Conservation (phyloP, 2,888 invertebrate genomes). For the Plagiodera versicolora region DNA sequence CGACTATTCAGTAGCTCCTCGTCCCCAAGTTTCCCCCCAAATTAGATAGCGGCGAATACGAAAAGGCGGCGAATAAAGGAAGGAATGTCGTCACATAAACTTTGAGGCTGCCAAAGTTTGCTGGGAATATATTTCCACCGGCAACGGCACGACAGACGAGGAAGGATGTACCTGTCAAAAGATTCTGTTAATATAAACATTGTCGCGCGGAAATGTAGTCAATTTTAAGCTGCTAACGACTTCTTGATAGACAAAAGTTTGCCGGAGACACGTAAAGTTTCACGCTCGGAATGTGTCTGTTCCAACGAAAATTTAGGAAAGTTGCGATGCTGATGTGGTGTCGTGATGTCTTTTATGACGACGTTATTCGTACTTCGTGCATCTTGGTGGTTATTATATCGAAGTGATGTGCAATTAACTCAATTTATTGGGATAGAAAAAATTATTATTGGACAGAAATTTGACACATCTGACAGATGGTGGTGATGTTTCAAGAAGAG, state of each 20-base stretch:
- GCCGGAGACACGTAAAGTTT: conserved; percentile 3
- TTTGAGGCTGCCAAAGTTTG: neutral
- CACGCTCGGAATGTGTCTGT: neutral
- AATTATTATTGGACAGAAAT: too few species aligned
- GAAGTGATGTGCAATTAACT: too few species aligned
- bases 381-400: too few species aligned
- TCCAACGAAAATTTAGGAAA: neutral
- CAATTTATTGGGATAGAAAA: too few species aligned
- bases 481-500: too few species aligned
- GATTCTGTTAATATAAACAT: conserved; percentile 19
- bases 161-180: conserved; percentile 4
- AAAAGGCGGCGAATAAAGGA: neutral
- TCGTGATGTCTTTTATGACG: too few species aligned
- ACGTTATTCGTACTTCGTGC: too few species aligned
- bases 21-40: conserved; percentile 13
- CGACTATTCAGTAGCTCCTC: conserved; percentile 12
- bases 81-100: neutral
- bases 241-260: conserved; percentile 25
- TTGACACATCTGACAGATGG: too few species aligned
- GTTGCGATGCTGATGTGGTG: neutral
- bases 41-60: conserved; percentile 14
- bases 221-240: conserved; percentile 14
- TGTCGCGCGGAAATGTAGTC: conserved; percentile 8
- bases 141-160: neutral
- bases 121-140: neutral